Base-by-base conservation (phyloP, 2,888 invertebrate species). In the Caenorhabditis macrosperma region DNA sequence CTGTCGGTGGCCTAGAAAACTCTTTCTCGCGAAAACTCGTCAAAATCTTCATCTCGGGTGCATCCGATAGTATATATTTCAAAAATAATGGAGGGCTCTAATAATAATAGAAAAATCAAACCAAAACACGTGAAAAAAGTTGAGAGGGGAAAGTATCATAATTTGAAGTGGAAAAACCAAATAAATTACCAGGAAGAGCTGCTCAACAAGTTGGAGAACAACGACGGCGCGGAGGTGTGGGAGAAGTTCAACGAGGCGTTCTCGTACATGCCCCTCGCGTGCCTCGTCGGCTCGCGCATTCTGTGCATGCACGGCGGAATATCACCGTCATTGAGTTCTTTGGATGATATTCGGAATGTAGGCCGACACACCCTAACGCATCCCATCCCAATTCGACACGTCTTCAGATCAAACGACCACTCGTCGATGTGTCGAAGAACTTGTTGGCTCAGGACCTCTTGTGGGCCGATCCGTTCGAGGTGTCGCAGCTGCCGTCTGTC, bases 231-330 rank as follows among this genome's bases (percentile, higher is more conserved):
- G 20, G 63, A 71, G 12, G 59, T 82, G 5, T 82, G 74, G 78
- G 61, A 71, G 1, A 44, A 50, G 54, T 80, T 75, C 68, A 82
- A 82, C 61, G 66, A 77, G 33, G 77, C 68, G 22, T 82, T 82
- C 64, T 20, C 54, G 0, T 74, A 10, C 22, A 74, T 82, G 69
- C 82, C 82, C 0, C 46, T 82, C 12, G 79, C 77, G 15, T 55
- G 67, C 26, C 50, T 80, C 12, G 57, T 80, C 24, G 80, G 78
- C 33, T 28, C 17, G 17, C 26, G 46, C 15, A 79, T 83, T 24
- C 55, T 83, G 3, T 83, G 83, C 61, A 79, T 81, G 81, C 83
- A 83, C 55, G 81, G 81, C 7, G 83, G 83, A 20, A 67, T 83
- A 44, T 54, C 66, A 6, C 59, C 52, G 3, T 28, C 59, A 12